These are phyloP conservation scores for Rhorus exstirpatorius DNA, from an alignment of 2,888 invertebrate genomes.

Conservation along the genomic window DNA sequence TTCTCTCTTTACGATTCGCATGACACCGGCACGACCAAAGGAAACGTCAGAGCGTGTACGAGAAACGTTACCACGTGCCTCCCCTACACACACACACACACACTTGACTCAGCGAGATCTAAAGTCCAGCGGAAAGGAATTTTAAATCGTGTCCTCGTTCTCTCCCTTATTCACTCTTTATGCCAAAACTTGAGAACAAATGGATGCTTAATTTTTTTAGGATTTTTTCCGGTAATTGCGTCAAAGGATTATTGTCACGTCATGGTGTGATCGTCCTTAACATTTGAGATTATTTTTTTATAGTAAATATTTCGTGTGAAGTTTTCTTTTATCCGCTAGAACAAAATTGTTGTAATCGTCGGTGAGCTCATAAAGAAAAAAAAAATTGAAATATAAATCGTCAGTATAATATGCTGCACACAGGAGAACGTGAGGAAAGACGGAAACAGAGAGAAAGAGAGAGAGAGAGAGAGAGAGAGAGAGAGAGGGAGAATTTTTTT, in stretches of 20 bases:
- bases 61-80: conserved; percentile 19
- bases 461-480: not conserved
- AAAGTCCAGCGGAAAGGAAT: conserved; percentile 33
- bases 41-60: conserved; percentile 51
- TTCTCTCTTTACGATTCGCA: conserved; percentile 44
- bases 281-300: not conserved
- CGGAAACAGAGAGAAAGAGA: not conserved
- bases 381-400: no score
- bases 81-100: not conserved
- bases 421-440: not conserved
- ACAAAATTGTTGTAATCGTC: no score
- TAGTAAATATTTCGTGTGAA: not conserved
- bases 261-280: no score
- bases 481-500: not conserved
- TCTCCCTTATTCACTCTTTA: conserved; percentile 1
- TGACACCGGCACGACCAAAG: conserved; percentile 64
- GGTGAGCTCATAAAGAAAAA: no score
- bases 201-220: not conserved
- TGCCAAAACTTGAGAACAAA: conserved; percentile 14
- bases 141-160: conserved; percentile 34
- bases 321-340: not conserved
- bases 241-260: not conserved
- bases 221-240: no score
- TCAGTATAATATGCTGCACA: no score
- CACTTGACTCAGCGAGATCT: conserved; percentile 62